phyloP scores from a whole-genome alignment of 2,113 vertebrate species.

The Chamaetylas fuelleborni region DNA sequence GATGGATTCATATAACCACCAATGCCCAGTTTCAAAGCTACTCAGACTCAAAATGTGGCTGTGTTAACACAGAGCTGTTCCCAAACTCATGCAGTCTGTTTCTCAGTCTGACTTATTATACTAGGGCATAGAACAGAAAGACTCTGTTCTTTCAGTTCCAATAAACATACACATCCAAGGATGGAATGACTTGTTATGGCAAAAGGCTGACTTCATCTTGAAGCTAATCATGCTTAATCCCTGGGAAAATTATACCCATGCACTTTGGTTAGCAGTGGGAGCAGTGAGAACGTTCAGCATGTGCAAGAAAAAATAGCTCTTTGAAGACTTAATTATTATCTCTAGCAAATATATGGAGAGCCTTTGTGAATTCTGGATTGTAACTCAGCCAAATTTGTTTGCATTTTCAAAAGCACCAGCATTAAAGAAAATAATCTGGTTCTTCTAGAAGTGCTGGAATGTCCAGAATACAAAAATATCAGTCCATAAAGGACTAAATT shows the following conservation, averaged over 20 bases:
- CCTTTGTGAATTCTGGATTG: background rate
- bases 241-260: background rate
- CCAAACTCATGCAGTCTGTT: background rate
- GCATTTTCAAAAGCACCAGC: background rate
- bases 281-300: background rate
- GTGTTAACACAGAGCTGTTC: background rate
- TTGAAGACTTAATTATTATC: constrained; percentile 3
- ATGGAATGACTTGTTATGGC: background rate
- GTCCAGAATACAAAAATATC: background rate
- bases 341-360: background rate
- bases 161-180: background rate
- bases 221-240: background rate
- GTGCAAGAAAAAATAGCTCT: background rate
- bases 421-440: background rate
- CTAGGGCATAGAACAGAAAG: background rate
- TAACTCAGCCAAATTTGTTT: background rate
- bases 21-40: background rate
- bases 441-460: background rate
- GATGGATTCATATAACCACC: background rate
- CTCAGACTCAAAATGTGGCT: background rate
- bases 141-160: background rate
- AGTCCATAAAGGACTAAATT: background rate
- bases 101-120: background rate
- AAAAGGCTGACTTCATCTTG: background rate
- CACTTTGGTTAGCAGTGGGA: background rate